Evolutionary conservation across 2,888 invertebrate genomes (phyloP), one percentile per base, ranked within the genome.

Genomic region (Leucozona laternaria): DNA sequence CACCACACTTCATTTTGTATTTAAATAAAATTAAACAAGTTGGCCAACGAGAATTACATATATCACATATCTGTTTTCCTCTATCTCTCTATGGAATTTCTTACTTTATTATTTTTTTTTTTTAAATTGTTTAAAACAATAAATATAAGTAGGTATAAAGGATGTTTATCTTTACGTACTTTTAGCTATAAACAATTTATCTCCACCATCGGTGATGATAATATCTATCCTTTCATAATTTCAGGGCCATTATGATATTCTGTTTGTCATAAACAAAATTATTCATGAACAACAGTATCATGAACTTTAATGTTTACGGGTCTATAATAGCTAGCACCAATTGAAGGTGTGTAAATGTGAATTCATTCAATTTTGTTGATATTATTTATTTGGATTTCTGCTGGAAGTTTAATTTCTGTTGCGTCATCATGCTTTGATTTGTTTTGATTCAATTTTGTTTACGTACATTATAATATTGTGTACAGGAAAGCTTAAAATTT

Each of bases 201-300:
- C 7, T 60, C 7, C n/a, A 25, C 43, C 58, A 40, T 71, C 50
- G 15, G 13, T 25, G 34, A 22, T 22, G 22, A 22, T 31, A 31
- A 8, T 10, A 1, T 22, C 6, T 25, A 60, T 58, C 10, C 78
- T 68, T 77, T 77, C 58, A 81, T 57, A 10, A 53, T 73, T 28
- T 34, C 78, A 73, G 45, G 68, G 83, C 17, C 60, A 5, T 40
- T 31, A 62, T 73, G 8, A 22, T 50, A 43, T 28, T 45, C 43
- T 58, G 45, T 28, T 43, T 13, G 20, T 73, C 55, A 62, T 73
- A 79, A 83, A 83, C 79, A 83, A 68, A 53, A 68, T 79, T 31
- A 73, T 62, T 60, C 60, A 68, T 58, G 71, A 81, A 73, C 28
- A 78, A 60, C 40, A 60, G 11, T 20, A n/a, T n/a, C 34, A 34